Evolutionary conservation across 2,797 vertebrate genomes (phyloP), one percentile per base, ranked within the genome.

Genomic region (Danio aesculapii): DNA sequence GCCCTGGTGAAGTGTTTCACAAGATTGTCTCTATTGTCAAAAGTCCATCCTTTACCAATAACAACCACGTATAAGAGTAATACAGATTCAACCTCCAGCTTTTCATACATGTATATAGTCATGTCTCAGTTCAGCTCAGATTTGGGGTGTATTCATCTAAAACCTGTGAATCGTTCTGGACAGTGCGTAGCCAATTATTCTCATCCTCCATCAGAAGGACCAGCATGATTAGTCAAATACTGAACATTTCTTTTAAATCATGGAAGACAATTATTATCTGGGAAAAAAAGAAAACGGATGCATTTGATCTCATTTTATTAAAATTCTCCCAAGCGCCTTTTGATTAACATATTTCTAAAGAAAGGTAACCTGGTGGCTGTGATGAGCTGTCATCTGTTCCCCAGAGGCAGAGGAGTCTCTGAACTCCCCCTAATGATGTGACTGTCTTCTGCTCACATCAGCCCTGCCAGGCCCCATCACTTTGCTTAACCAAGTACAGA

Each of bases 361-460:
- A 77, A 89, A 90, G 89, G 87, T 87, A 90, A 90, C 92, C 91
- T 86, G 84, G 87, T 66, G 87, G 91, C 85, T 83, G 82, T 92
- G 91, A 92, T 68, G 81, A 92, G 90, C 93, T 94, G 93, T 93
- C 94, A 94, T 91, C 90, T 88, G 82, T 88, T 88, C 92, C 92
- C 91, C 77, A 88, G 90, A 92, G 93, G 91, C 90, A 93, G 86
- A 83, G 84, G 82, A 91, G 81, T 85, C 90, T 94, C 88, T 86
- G 89, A 92, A 90, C 89, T 90, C 88, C 53, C 85, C 84, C 90
- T 94, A 94, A 94, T 94, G 94, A 94, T 94, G 92, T 84, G 83
- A 78, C 91, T 92, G 90, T 91, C 91, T 93, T 90, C 91, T 92
- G 90, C 92, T 90, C 82, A 86, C 82, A 90, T 89, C 84, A 88